These are phyloP conservation scores for Sebastiscus albofasciatus DNA, from an alignment of 2,797 vertebrate genomes.

Conservation along the genomic window DNA sequence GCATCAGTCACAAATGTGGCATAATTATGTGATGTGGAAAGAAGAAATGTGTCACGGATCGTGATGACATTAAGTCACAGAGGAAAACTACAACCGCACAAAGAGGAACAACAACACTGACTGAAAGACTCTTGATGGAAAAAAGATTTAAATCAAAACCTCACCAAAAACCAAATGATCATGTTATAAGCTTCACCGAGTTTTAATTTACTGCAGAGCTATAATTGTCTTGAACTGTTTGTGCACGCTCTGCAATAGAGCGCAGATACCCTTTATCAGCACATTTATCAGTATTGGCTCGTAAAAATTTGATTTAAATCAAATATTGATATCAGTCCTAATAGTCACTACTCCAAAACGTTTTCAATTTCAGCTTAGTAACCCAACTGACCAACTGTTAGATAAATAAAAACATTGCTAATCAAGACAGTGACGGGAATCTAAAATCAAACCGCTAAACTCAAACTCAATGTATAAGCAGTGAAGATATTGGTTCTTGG, in stretches of 20 bases:
- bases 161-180: background rate
- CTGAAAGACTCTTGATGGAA: background rate
- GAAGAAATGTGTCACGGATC: background rate
- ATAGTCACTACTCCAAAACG: no score
- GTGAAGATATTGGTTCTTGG: background rate
- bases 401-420: no score
- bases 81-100: background rate
- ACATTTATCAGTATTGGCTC: background rate
- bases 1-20: background rate
- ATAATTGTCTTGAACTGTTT: background rate
- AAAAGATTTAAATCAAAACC: background rate
- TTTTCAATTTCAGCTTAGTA: no score
- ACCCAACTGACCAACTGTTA: no score
- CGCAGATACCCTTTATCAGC: background rate
- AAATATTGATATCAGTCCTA: background rate
- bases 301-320: background rate
- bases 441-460: no score
- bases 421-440: no score
- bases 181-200: background rate
- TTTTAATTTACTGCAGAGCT: background rate
- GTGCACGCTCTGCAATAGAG: no score
- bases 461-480: background rate
- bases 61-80: background rate
- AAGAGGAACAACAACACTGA: background rate
- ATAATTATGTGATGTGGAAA: background rate